phyloP scores from a whole-genome alignment of 2,797 vertebrate species.

The Phrynocephalus guinanensis region DNA sequence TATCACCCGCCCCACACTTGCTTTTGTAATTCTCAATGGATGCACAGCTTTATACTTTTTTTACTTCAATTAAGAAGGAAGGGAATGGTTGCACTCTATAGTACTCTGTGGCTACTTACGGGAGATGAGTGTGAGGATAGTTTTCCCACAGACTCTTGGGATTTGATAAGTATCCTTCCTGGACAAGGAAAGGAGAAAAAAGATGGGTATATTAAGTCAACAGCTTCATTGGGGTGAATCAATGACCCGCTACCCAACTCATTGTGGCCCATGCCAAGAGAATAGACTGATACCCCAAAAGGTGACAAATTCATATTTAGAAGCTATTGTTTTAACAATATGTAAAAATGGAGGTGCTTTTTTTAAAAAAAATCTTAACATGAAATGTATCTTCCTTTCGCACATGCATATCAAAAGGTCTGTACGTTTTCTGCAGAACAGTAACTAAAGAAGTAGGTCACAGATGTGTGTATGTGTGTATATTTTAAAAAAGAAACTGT shows the following conservation, averaged over 20 bases:
- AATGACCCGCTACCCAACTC: not conserved
- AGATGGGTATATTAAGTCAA: not conserved
- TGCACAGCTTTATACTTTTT: too few relatives aligned
- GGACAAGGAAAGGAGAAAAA: slow-evolving; percentile 43
- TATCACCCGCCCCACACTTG: too few relatives aligned
- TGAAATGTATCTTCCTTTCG: too few relatives aligned
- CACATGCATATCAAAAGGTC: too few relatives aligned
- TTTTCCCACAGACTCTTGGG: slow-evolving; percentile 96
- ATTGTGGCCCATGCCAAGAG: not conserved
- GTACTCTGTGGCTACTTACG: slow-evolving; percentile 80
- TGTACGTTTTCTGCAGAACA: too few relatives aligned
- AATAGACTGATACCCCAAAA: not conserved
- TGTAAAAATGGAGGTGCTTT: too few relatives aligned
- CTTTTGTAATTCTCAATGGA: too few relatives aligned
- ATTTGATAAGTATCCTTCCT: slow-evolving; percentile 95
- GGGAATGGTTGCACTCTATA: slow-evolving; percentile 42
- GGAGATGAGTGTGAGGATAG: slow-evolving; percentile 94
- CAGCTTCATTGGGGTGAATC: not conserved
- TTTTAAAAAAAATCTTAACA: not conserved
- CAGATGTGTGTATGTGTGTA: too few relatives aligned
- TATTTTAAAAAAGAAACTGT: too few relatives aligned
- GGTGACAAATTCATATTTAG: not conserved
- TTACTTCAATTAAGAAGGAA: not conserved
- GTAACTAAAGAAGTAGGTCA: too few relatives aligned
- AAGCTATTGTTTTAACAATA: too few relatives aligned